A percentile compares a stretch with the other conserved stretches of the same genome.
Evolutionary conservation across 2,113 vertebrate species (phyloP).

Genomic region (Brachyistius frenatus): DNA sequence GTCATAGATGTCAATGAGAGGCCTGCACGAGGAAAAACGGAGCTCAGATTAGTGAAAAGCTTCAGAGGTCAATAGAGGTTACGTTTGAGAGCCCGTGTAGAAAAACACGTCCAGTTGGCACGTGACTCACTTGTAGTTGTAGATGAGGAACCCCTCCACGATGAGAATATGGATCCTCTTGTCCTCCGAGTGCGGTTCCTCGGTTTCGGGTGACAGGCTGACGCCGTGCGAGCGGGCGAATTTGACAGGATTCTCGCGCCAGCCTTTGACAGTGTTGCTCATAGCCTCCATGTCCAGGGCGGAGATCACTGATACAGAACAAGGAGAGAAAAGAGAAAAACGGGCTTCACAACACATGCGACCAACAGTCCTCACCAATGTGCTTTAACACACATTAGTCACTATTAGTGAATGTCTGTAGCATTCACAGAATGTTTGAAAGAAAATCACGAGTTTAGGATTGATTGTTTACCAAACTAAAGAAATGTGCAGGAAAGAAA

Average conservation of each 20-base stretch:
- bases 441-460: constrained; percentile 56
- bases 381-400: constrained; percentile 56
- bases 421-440: constrained; percentile 67
- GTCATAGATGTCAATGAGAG: constrained; percentile 90
- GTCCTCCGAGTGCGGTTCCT: constrained; percentile 69
- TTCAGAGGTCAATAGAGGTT: constrained; percentile 11
- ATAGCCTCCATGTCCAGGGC: constrained; percentile 88
- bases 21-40: constrained; percentile 79
- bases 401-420: constrained; percentile 64
- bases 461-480: constrained; percentile 69
- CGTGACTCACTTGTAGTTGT: constrained; percentile 88
- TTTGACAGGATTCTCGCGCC: constrained; percentile 87
- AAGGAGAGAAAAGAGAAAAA: constrained; percentile 53
- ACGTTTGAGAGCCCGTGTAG: neutral
- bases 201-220: constrained; percentile 71
- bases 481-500: constrained; percentile 82
- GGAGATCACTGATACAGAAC: constrained; percentile 80
- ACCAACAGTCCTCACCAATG: constrained; percentile 44
- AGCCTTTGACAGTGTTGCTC: constrained; percentile 85
- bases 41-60: constrained; percentile 33
- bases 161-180: constrained; percentile 90
- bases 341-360: constrained; percentile 48
- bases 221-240: constrained; percentile 87
- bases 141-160: constrained; percentile 96
- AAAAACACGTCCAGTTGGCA: neutral